Conservation (phyloP, 2,797 vertebrate genomes). For the Propithecus deckenii region DNA sequence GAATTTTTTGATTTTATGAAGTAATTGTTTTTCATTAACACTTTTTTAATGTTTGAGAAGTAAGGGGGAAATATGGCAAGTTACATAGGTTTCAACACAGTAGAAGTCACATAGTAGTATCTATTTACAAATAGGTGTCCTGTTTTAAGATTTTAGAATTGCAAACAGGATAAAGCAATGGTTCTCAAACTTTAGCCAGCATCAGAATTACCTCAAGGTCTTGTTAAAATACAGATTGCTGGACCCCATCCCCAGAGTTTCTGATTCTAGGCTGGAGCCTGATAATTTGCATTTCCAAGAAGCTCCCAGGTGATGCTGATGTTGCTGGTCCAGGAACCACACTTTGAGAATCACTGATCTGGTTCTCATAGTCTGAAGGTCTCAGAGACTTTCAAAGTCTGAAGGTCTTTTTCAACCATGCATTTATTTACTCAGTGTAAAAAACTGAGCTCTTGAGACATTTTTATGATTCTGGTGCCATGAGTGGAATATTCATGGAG, state of each 20-base stretch:
- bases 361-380: neutral
- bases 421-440: neutral
- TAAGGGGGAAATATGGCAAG: conserved; percentile 12
- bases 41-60: conserved; percentile 31
- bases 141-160: neutral
- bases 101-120: neutral
- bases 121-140: neutral
- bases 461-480: neutral
- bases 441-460: neutral
- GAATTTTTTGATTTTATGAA: conserved; percentile 45
- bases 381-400: neutral
- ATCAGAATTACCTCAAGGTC: neutral
- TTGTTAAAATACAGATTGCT: neutral
- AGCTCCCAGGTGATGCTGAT: neutral
- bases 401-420: neutral
- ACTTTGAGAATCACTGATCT: neutral
- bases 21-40: conserved; percentile 35
- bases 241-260: neutral
- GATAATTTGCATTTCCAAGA: neutral
- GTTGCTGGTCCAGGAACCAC: neutral
- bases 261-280: neutral
- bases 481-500: neutral
- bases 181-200: neutral
- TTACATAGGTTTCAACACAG: neutral
- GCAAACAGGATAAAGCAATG: neutral